Conservation (phyloP, 2,888 invertebrate genomes). For the Drosophila ezoana region DNA sequence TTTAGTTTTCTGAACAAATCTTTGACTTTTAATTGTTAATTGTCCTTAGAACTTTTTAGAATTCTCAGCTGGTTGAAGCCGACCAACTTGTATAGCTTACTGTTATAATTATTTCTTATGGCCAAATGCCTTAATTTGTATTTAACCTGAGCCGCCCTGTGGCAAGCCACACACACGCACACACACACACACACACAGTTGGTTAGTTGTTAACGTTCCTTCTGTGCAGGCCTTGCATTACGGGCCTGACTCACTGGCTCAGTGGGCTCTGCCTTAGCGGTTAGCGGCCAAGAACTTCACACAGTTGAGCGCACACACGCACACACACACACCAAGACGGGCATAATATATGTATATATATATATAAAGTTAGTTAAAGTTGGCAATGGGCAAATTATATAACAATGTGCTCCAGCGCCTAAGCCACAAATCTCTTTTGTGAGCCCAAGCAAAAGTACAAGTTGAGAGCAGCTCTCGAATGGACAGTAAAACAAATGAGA, state of each 20-base stretch:
- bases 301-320: constrained; percentile 69
- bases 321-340: constrained; percentile 17
- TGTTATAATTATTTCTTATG: neutral
- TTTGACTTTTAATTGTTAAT: neutral
- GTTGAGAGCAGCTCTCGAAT: constrained; percentile 46
- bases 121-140: constrained; percentile 8
- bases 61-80: neutral
- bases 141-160: constrained; percentile 37
- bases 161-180: constrained; percentile 23
- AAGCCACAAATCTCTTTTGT: constrained; percentile 48
- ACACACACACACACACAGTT: constrained; percentile 7
- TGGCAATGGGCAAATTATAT: constrained; percentile 71
- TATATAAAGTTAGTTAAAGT: constrained; percentile 47
- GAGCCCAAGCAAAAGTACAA: constrained; percentile 68
- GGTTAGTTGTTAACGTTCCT: constrained; percentile 23
- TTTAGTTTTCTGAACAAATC: too few relatives aligned
- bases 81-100: neutral
- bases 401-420: constrained; percentile 65
- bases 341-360: constrained; percentile 1
- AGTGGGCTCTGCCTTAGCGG: constrained; percentile 48
- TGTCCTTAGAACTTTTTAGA: too few relatives aligned
- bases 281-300: constrained; percentile 73
- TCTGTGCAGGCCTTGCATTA: constrained; percentile 35
- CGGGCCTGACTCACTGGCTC: constrained; percentile 40
- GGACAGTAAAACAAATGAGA: constrained; percentile 35